Conservation (phyloP, 92 coral and sea anemone species). For the Plumapathes pennacea region DNA sequence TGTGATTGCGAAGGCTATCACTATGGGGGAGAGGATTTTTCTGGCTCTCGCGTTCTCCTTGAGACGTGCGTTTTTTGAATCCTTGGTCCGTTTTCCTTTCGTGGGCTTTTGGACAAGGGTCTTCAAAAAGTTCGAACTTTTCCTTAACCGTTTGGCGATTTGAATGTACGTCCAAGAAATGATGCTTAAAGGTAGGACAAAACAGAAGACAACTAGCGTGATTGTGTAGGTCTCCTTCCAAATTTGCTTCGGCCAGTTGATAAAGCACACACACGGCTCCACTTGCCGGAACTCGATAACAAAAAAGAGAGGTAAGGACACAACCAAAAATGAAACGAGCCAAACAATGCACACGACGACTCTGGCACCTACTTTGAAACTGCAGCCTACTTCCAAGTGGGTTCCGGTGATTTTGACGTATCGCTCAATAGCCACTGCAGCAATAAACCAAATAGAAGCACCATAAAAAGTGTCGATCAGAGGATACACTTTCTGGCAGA, state of each 20-base stretch:
- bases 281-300: conserved; percentile 4
- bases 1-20: conserved; percentile 52
- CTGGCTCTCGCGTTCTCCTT: conserved; percentile 62
- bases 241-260: too few relatives aligned
- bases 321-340: conserved; percentile 35
- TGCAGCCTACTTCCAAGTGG: not conserved
- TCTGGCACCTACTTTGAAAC: conserved; percentile 2
- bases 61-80: conserved; percentile 4
- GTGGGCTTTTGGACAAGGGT: conserved; percentile 17
- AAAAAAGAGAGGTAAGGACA: conserved; percentile 43
- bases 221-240: conserved; percentile 32
- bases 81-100: not conserved
- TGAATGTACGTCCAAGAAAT: conserved; percentile 66
- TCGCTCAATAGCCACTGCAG: conserved; percentile 60
- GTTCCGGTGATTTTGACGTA: conserved; percentile 24
- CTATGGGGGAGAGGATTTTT: conserved; percentile 57
- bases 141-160: conserved; percentile 60
- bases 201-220: conserved; percentile 36
- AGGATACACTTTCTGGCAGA: conserved; percentile 50
- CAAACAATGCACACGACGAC: conserved; percentile 28
- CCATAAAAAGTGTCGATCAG: conserved; percentile 61
- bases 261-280: conserved; percentile 9
- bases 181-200: conserved; percentile 56
- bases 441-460: conserved; percentile 64
- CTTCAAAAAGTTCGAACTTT: conserved; percentile 62